Percentiles rank a stretch among this genome's conserved stretches.
These are phyloP conservation scores for Archocentrus centrarchus DNA, from an alignment of 2,113 vertebrate genomes.

Conservation along the genomic window DNA sequence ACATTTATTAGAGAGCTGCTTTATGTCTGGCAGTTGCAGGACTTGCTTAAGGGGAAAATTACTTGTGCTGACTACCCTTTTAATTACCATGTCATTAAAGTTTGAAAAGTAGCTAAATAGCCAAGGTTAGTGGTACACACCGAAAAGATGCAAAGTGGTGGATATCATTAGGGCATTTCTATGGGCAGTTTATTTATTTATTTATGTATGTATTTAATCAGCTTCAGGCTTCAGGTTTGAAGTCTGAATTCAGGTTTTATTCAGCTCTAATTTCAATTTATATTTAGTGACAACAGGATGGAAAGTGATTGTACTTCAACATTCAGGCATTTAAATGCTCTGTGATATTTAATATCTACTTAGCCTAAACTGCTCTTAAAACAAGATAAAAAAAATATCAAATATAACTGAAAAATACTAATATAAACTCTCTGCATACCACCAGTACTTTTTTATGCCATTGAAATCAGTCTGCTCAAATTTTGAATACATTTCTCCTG, in stretches of 20 bases:
- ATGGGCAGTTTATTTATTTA: neutral
- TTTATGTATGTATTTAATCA: neutral
- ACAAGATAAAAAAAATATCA: neutral
- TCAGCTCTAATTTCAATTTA: neutral
- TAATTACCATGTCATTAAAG: conserved; percentile 66
- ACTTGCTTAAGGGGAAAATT: conserved; percentile 49
- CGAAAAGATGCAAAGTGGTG: conserved; percentile 10
- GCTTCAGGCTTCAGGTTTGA: neutral
- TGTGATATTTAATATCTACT: neutral
- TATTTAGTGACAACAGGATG: neutral
- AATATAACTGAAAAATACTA: neutral
- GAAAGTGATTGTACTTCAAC: neutral
- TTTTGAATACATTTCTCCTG: neutral
- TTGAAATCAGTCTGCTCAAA: neutral
- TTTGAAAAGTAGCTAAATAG: conserved; percentile 58
- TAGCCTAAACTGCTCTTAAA: neutral
- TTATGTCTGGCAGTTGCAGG: conserved; percentile 46
- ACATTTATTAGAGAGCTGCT: conserved; percentile 58
- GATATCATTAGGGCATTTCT: neutral
- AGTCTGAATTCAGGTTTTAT: neutral
- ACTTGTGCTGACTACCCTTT: conserved; percentile 50
- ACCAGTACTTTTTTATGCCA: neutral
- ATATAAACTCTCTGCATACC: neutral
- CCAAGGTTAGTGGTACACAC: neutral
- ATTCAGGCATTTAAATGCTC: neutral